Base-by-base conservation (phyloP, 2,888 invertebrate genomes). In the Drosophila putrida region DNA sequence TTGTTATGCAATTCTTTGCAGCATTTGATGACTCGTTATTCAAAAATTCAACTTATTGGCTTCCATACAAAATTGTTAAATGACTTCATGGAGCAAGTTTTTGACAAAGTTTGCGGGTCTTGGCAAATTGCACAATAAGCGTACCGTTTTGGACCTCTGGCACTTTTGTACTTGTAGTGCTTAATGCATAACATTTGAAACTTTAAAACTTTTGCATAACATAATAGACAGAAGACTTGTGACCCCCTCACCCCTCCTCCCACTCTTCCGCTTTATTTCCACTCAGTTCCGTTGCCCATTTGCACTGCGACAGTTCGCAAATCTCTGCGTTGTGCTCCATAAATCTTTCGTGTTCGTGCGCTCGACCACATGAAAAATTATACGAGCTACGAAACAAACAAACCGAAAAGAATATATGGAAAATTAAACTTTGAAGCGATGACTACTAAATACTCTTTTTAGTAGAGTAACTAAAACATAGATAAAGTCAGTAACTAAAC, bases 291-390 rank as follows among this genome's bases (percentile, higher is more conserved):
- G 46, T 47, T 41, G 50, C 49, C 50, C 64, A 70, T 66, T 62
- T 64, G 36, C 63, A 68, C 49, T 64, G 68, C 66, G 64, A 71
- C 80, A 71, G 68, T 69, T 71, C 60, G 60, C 71, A 76, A 81
- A 81, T 70, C 73, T 81, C 64, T 66, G 54, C 46, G 47, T 11
- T 65, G 71, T 61, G 69, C 60, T 78, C 50, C 86, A 86, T 83
- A 83, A 83, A 83, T 83, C 87, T 86, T 81, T 47, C 54, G 9
- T 51, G 57, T 33, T 49, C 38, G 61, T 67, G 58, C 60, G 62
- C 50, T 74, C 43, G 44, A 46, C 62, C 67, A 70, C 78, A 82
- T 82, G 88, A 85, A 82, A 82, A 85, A 88, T 85, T 85, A 81
- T 79, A 65, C 58, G 60, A 65, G 57, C 75, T 57, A 38, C n/a